Percentiles rank a stretch among this genome's conserved stretches.
Evolutionary conservation across 2,113 vertebrate species (phyloP).

Genomic region (Hippocampus comes): DNA sequence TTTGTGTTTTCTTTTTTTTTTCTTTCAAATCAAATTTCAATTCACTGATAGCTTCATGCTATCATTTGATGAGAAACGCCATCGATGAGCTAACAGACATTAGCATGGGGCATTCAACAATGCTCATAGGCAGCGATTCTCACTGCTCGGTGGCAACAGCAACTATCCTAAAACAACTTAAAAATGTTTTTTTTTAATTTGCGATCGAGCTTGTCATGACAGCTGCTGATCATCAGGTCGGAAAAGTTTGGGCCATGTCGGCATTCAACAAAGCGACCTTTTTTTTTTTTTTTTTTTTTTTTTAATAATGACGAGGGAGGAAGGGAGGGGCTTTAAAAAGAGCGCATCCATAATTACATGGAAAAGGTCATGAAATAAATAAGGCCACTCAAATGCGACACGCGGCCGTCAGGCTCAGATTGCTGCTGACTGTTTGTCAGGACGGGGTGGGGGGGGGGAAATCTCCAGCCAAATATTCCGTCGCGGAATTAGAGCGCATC

Average conservation of each 20-base stretch:
- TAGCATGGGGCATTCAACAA: not conserved
- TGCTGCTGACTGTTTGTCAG: not conserved
- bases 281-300: too few relatives aligned
- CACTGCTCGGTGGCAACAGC: too few relatives aligned
- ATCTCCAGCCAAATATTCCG: slow-evolving; percentile 28
- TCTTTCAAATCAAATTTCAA: not conserved
- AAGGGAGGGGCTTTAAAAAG: not conserved
- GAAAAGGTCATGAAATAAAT: slow-evolving; percentile 42
- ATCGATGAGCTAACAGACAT: not conserved
- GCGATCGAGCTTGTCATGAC: too few relatives aligned
- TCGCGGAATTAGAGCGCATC: slow-evolving; percentile 46
- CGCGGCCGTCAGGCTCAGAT: slow-evolving; percentile 11
- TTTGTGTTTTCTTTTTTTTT: not conserved
- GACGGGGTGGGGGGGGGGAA: not conserved
- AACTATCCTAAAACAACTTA: too few relatives aligned
- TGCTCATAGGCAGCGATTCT: too few relatives aligned
- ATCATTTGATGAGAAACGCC: not conserved
- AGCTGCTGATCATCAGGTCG: too few relatives aligned
- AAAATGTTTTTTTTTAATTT: too few relatives aligned
- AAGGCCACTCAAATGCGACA: slow-evolving; percentile 7
- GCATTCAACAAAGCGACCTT: not conserved
- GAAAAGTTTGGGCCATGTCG: not conserved
- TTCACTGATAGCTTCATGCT: not conserved
- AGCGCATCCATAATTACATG: slow-evolving; percentile 20
- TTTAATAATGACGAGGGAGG: not conserved